Conservation (phyloP, 2,113 vertebrate species). For the Stegastes partitus region DNA sequence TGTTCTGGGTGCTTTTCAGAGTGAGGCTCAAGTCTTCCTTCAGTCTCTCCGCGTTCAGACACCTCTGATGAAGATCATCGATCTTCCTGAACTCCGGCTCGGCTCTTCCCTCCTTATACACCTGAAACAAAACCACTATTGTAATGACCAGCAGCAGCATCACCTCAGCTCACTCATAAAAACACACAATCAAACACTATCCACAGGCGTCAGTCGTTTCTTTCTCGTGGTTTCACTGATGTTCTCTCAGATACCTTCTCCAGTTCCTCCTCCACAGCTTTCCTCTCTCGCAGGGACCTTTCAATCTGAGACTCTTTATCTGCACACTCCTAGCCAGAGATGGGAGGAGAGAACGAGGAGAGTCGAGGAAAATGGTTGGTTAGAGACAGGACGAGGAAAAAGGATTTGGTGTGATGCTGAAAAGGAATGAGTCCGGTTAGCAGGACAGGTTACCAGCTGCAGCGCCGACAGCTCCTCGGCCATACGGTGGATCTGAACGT, state of each 20-base stretch:
- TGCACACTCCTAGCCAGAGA: constrained; percentile 88
- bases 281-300: constrained; percentile 89
- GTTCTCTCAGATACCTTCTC: constrained; percentile 88
- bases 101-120: constrained; percentile 87
- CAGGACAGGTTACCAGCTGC: constrained; percentile 86
- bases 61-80: constrained; percentile 92
- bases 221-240: neutral
- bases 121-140: constrained; percentile 73
- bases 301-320: constrained; percentile 92
- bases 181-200: neutral
- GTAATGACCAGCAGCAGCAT: constrained; percentile 5
- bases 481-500: constrained; percentile 89
- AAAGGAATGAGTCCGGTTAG: constrained; percentile 17
- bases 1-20: constrained; percentile 89
- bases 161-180: neutral
- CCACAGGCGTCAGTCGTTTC: neutral
- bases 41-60: constrained; percentile 87
- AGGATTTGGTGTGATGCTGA: constrained; percentile 38
- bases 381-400: constrained; percentile 8
- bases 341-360: constrained; percentile 1
- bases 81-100: constrained; percentile 89
- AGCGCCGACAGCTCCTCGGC: constrained; percentile 90
- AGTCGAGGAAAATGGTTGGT: neutral
- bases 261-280: constrained; percentile 92
- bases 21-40: constrained; percentile 90